Evolutionary conservation across 2,113 vertebrate species (phyloP).

Genomic region (Irena cyanogastra): DNA sequence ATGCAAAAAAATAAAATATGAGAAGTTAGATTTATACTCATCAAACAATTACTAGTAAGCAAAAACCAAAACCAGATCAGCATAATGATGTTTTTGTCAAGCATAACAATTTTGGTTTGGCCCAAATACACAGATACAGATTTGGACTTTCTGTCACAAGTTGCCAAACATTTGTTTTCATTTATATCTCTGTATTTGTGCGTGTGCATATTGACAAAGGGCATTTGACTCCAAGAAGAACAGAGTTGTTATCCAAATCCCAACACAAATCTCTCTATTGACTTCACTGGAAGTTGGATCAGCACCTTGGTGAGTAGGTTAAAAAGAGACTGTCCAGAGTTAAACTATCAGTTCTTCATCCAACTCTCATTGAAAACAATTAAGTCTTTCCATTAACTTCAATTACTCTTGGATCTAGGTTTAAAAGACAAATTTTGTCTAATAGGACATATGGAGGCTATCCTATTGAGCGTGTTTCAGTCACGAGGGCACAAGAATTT

Average conservation of each 20-base stretch:
- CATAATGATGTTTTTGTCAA: conserved; percentile 45
- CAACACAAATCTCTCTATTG: conserved; percentile 8
- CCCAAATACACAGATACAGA: conserved; percentile 16
- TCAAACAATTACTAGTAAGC: conserved; percentile 55
- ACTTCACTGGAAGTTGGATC: conserved; percentile 29
- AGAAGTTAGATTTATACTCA: conserved; percentile 42
- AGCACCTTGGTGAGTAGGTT: conserved; percentile 14
- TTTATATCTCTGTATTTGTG: conserved; percentile 40
- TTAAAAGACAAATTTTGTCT: neutral
- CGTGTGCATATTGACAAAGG: conserved; percentile 21
- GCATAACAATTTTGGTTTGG: conserved; percentile 42
- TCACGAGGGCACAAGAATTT: neutral
- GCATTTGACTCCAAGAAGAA: conserved; percentile 48
- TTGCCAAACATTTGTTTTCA: conserved; percentile 60
- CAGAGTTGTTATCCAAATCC: conserved; percentile 24
- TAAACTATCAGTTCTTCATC: conserved; percentile 10
- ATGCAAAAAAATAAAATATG: conserved; percentile 17
- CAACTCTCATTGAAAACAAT: conserved; percentile 20
- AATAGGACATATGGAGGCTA: neutral
- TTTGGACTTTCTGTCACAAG: conserved; percentile 50
- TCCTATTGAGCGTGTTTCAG: neutral
- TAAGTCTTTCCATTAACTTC: conserved; percentile 20
- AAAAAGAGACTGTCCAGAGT: neutral
- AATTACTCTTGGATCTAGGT: neutral
- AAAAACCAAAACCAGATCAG: conserved; percentile 46